Evolutionary conservation across 2,888 invertebrate species (phyloP).

Genomic region (Diaperis boleti): DNA sequence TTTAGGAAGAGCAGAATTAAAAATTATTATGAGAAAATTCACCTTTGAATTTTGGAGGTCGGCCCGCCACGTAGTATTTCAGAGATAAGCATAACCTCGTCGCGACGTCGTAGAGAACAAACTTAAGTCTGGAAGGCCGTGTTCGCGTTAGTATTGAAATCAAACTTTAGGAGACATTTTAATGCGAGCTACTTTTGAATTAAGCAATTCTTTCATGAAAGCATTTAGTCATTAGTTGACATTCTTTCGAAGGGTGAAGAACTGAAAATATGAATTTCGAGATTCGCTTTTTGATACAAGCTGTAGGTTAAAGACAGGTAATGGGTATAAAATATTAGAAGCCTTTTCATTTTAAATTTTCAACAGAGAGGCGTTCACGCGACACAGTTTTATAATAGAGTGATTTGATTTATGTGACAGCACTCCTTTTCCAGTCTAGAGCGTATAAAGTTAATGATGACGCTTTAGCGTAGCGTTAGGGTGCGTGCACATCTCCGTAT

Average conservation of each 20-base stretch:
- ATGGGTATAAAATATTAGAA: slow-evolving; percentile 28
- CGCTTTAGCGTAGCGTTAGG: slow-evolving; percentile 43
- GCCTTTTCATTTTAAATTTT: slow-evolving; percentile 30
- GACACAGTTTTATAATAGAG: slow-evolving; percentile 44
- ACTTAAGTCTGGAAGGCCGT: too few species aligned
- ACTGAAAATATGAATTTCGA: slow-evolving; percentile 13
- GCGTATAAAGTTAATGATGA: slow-evolving; percentile 47
- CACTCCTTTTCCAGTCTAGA: slow-evolving; percentile 42
- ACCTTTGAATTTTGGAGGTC: too few species aligned
- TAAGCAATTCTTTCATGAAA: too few species aligned
- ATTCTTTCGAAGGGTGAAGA: background rate
- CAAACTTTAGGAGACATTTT: too few species aligned
- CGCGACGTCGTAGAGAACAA: too few species aligned
- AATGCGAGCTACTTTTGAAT: too few species aligned
- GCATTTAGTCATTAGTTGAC: too few species aligned
- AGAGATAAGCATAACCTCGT: too few species aligned
- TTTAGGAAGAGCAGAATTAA: too few species aligned
- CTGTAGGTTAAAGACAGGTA: slow-evolving; percentile 12
- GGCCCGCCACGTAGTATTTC: too few species aligned
- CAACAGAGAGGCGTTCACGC: slow-evolving; percentile 34
- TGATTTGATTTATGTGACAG: slow-evolving; percentile 48
- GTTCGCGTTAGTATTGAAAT: too few species aligned
- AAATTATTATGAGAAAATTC: too few species aligned
- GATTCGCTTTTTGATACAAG: background rate
- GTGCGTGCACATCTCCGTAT: slow-evolving; percentile 55